phyloP scores from a whole-genome alignment of 2,888 invertebrate species.

The Tetanocera ferruginea region DNA sequence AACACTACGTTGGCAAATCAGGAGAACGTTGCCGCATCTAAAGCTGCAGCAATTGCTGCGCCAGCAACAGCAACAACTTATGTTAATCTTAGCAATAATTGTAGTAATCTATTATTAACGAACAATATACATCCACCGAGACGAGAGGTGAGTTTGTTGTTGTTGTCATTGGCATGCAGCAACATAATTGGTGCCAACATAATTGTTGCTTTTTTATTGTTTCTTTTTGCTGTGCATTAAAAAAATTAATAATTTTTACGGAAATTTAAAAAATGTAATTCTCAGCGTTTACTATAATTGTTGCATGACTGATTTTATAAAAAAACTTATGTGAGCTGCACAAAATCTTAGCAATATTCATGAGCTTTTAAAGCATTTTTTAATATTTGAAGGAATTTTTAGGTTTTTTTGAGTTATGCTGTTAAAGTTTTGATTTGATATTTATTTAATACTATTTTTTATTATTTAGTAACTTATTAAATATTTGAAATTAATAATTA shows the following conservation, averaged over 20 bases:
- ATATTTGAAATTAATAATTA: no score
- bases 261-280: background rate
- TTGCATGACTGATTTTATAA: background rate
- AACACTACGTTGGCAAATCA: background rate
- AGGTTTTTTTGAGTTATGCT: background rate
- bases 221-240: background rate
- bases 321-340: no score
- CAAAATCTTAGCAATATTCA: no score
- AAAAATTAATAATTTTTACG: background rate
- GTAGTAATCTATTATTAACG: slow-evolving; percentile 69
- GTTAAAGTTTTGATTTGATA: no score
- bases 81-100: slow-evolving; percentile 64
- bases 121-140: slow-evolving; percentile 70
- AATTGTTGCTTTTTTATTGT: background rate
- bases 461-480: no score
- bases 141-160: slow-evolving; percentile 64
- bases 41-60: background rate
- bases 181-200: background rate
- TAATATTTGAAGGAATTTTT: background rate
- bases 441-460: no score
- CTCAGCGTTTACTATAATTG: background rate
- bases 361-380: no score
- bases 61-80: slow-evolving; percentile 33
- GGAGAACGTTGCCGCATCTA: background rate
- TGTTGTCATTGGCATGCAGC: background rate